phyloP scores from a whole-genome alignment of 2,888 invertebrate species.

The Eristalis pertinax region DNA sequence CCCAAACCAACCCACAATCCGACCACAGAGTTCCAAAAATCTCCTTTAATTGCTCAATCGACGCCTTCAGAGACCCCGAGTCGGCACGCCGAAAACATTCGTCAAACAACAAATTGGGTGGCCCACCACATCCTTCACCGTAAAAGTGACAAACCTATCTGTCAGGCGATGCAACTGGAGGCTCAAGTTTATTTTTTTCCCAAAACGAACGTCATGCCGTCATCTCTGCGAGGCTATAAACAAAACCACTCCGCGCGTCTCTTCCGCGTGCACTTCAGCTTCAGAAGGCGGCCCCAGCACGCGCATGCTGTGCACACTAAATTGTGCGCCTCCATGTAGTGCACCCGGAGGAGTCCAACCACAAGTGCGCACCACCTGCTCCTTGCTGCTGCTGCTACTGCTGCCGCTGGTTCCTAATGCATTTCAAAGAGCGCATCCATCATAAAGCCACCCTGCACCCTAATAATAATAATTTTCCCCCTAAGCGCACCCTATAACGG shows the following conservation, averaged over 20 bases:
- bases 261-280: conserved; percentile 33
- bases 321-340: neutral
- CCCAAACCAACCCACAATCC: neutral
- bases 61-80: no score
- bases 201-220: conserved; percentile 27
- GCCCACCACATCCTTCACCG: conserved; percentile 68
- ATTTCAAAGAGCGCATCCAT: conserved; percentile 71
- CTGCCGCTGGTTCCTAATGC: conserved; percentile 46
- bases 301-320: conserved; percentile 17
- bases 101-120: conserved; percentile 66
- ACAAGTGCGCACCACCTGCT: conserved; percentile 70
- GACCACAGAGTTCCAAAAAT: neutral
- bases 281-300: neutral
- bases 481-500: conserved; percentile 56
- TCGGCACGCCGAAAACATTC: neutral
- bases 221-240: conserved; percentile 37
- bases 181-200: neutral
- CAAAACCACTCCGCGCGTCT: conserved; percentile 29
- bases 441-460: conserved; percentile 62
- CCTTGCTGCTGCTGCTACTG: conserved; percentile 2
- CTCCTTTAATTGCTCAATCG: neutral
- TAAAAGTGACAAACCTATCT: conserved; percentile 69
- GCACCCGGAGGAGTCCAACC: conserved; percentile 2
- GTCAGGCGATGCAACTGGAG: conserved; percentile 52
- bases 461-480: conserved; percentile 67